Percentiles rank a stretch among this genome's conserved stretches.
Evolutionary conservation across 2,888 invertebrate genomes (phyloP).

Genomic region (Macroteleia sp.): DNA sequence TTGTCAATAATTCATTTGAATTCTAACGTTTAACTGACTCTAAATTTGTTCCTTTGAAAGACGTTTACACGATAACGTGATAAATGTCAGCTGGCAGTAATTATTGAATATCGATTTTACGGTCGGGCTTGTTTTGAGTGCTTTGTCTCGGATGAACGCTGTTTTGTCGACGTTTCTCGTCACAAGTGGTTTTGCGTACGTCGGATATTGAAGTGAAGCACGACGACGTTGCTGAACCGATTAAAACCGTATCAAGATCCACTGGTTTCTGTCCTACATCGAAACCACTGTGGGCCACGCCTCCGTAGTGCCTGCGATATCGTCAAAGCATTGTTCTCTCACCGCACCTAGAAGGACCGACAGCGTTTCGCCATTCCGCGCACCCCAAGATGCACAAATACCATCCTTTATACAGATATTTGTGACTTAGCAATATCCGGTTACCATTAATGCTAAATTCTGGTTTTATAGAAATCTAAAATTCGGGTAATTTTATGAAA

Average conservation of each 20-base stretch:
- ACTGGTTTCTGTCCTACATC: constrained; percentile 50
- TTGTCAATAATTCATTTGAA: too few species aligned
- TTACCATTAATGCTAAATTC: too few species aligned
- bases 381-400: constrained; percentile 18
- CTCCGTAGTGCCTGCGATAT: constrained; percentile 43
- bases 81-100: constrained; percentile 42
- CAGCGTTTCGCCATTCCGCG: constrained; percentile 35
- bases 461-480: too few species aligned
- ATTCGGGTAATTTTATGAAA: too few species aligned
- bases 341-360: constrained; percentile 36
- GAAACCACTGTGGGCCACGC: constrained; percentile 60
- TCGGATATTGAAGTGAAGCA: constrained; percentile 53
- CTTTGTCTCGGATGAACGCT: constrained; percentile 52
- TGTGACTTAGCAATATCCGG: too few species aligned
- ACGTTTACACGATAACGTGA: constrained; percentile 13
- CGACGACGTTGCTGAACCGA: constrained; percentile 48
- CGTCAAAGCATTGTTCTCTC: constrained; percentile 52
- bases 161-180: constrained; percentile 56
- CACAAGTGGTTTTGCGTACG: constrained; percentile 63
- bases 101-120: constrained; percentile 56
- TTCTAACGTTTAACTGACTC: neutral
- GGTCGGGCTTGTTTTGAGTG: constrained; percentile 40
- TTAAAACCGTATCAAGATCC: constrained; percentile 62
- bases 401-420: neutral
- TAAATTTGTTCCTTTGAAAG: neutral